Base-by-base conservation (phyloP, 2,888 invertebrate species). In the Euclidia mi region DNA sequence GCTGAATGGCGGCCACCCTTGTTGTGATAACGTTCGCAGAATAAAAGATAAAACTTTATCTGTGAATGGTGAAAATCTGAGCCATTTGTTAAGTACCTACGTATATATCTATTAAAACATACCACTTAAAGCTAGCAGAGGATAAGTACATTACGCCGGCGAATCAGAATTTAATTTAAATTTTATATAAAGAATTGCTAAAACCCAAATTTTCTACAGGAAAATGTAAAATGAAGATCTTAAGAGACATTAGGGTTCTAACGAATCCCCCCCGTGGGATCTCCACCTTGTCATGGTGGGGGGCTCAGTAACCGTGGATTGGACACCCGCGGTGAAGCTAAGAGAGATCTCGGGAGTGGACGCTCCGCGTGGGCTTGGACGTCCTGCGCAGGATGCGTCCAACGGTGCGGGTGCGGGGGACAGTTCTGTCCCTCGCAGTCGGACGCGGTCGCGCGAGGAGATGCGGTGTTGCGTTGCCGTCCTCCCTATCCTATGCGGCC, bases 11-110 rank as follows among this genome's bases (percentile, higher is more conserved):
- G 57, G 52, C 40, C 61, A 31, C 32, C 52, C 42, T 15, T 9
- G 29, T 18, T 25, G 29, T 63, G 72, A 73, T 73, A 73, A 59
- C 68, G 62, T 43, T 60, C 52, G 45, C 60, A 65, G 65, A 68
- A 73, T 71, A 71, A 73, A 73, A 73, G 68, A 73, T 71, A 71
- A 73, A 74, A 68, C 65, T 71, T 72, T 72, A 74, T 74, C 65
- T 71, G 49, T 49, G 53, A 71, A 65, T 62, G 62, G 56, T 60
- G 70, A 56, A 64, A 70, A 73, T 73, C 56, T 65, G 44, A 15
- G 43, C 47, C 57, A 65, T 67, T 72, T 59, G 63, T 60, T 65
- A 45, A 61, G 57, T 61, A 61, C 46, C 46, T 53, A 51, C 52
- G 18, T 44, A 37, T 14, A 17, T 40, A n/a, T n/a, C n/a, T n/a